Conservation (phyloP, 2,797 vertebrate species). For the Chaenodraco wilsoni region DNA sequence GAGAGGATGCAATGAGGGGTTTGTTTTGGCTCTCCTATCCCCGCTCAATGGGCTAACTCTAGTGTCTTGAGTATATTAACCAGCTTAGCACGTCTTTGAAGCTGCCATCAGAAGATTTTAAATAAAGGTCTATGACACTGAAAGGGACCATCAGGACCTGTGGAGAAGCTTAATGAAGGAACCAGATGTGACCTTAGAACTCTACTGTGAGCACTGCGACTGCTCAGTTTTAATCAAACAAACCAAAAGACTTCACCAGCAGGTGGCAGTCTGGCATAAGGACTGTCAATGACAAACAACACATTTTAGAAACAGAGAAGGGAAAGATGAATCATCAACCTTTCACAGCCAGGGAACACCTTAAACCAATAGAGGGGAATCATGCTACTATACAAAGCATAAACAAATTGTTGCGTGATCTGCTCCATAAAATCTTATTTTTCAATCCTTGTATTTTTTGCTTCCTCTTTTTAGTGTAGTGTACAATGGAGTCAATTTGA, state of each 20-base stretch:
- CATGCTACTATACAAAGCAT: constrained; percentile 12
- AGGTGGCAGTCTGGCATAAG: constrained; percentile 69
- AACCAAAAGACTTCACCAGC: constrained; percentile 46
- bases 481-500: constrained; percentile 10
- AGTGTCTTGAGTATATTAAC: constrained; percentile 27
- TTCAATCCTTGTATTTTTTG: constrained; percentile 24
- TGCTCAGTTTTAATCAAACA: constrained; percentile 5
- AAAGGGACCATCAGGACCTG: constrained; percentile 16
- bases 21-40: constrained; percentile 12
- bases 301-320: constrained; percentile 11
- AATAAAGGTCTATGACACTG: constrained; percentile 19
- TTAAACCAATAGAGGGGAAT: constrained; percentile 32
- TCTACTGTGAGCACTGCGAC: constrained; percentile 4
- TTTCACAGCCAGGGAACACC: constrained; percentile 35
- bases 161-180: constrained; percentile 49
- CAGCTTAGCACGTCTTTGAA: constrained; percentile 30
- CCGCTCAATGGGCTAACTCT: constrained; percentile 12
- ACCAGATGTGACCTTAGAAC: constrained; percentile 46
- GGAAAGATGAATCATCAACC: constrained; percentile 50
- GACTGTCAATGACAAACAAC: constrained; percentile 8
- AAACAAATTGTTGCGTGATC: constrained; percentile 9
- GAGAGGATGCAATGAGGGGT: neutral
- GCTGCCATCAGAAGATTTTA: constrained; percentile 28
- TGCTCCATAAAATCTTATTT: constrained; percentile 22
- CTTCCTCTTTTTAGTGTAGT: constrained; percentile 16